phyloP scores from a whole-genome alignment of 2,113 vertebrate genomes.

The Urocitellus parryii region DNA sequence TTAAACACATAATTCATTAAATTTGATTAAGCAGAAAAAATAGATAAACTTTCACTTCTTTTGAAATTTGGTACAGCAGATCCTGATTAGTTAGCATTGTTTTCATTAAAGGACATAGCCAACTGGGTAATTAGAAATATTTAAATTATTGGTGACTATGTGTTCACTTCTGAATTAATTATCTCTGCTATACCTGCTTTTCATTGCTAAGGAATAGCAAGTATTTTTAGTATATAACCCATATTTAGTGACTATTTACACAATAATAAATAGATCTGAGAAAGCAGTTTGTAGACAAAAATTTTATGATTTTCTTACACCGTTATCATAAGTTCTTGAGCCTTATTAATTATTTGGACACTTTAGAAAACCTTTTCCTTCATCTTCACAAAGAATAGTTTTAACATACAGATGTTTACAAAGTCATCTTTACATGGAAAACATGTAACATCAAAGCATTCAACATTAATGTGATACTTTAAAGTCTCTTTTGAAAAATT shows the following conservation, averaged over 20 bases:
- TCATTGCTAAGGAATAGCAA: background rate
- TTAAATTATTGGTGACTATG: background rate
- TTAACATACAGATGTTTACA: conserved; percentile 14
- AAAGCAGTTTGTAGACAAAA: background rate
- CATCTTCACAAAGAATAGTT: conserved; percentile 37
- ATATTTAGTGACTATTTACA: background rate
- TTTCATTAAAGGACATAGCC: background rate
- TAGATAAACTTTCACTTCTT: background rate
- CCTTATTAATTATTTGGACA: conserved; percentile 43
- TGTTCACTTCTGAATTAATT: background rate
- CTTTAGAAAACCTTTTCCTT: conserved; percentile 41
- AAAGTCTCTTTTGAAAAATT: conserved; percentile 22
- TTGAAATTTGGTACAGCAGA: background rate
- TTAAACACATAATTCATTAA: conserved; percentile 61
- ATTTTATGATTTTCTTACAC: conserved; percentile 21
- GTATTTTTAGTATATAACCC: background rate
- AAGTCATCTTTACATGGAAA: conserved; percentile 28
- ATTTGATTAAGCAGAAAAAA: background rate
- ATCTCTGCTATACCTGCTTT: background rate
- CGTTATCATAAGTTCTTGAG: background rate
- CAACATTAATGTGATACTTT: conserved; percentile 30
- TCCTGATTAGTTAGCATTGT: background rate
- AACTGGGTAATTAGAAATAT: background rate
- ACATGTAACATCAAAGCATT: background rate
- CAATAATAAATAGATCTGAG: background rate